phyloP scores from a whole-genome alignment of 2,888 invertebrate genomes.

The Aleiodes leptofemur region DNA sequence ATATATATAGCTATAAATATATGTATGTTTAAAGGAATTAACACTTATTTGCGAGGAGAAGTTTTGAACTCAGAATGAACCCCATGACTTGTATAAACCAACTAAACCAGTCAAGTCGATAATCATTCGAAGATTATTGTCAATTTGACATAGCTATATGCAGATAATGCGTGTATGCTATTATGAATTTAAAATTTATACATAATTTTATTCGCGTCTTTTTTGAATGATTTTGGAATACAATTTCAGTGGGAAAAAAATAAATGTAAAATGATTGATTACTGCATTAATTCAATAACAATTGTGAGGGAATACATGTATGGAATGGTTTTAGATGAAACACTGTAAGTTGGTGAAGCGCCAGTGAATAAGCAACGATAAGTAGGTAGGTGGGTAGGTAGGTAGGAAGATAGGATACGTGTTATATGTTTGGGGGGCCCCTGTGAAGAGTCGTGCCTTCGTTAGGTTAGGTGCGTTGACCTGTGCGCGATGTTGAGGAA shows the following conservation, averaged over 20 bases:
- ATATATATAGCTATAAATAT: too few species aligned
- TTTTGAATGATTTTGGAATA: too few species aligned
- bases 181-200: too few species aligned
- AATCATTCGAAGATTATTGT: slow-evolving; percentile 27
- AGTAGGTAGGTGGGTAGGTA: slow-evolving; percentile 74
- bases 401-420: slow-evolving; percentile 57
- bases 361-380: slow-evolving; percentile 70
- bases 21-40: background rate
- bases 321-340: slow-evolving; percentile 4
- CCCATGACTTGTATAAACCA: slow-evolving; percentile 23
- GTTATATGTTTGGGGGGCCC: slow-evolving; percentile 38
- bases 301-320: background rate
- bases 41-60: slow-evolving; percentile 26
- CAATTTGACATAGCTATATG: background rate
- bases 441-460: slow-evolving; percentile 54
- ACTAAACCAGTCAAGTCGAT: slow-evolving; percentile 22
- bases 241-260: too few species aligned
- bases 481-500: slow-evolving; percentile 65
- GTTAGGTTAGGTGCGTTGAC: slow-evolving; percentile 74
- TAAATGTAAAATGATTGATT: too few species aligned
- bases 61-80: slow-evolving; percentile 17
- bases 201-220: too few species aligned
- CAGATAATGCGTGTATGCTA: background rate
- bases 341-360: slow-evolving; percentile 53
- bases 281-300: too few species aligned